A percentile compares a stretch with the other conserved stretches of the same genome.
phyloP scores from a whole-genome alignment of 2,888 invertebrate genomes.

The Eristalis tenax region DNA sequence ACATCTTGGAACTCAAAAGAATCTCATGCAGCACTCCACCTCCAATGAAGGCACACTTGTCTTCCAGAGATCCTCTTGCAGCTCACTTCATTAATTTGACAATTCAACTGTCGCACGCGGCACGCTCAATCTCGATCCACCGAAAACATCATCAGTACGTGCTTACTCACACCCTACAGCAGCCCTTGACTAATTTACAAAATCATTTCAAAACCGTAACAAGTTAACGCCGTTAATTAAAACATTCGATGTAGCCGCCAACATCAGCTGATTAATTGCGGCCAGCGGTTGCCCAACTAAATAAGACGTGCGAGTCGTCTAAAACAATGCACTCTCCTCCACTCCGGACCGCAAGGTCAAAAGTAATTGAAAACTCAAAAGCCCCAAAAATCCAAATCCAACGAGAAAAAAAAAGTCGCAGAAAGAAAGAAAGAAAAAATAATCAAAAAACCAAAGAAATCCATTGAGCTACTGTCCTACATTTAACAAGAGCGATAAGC shows the following conservation, averaged over 20 bases:
- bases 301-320: neutral
- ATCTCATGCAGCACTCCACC: neutral
- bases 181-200: conserved; percentile 39
- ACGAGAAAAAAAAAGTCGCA: neutral
- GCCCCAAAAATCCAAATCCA: neutral
- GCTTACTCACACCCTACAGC: neutral
- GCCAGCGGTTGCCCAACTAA: neutral
- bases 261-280: conserved; percentile 53
- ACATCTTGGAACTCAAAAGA: neutral
- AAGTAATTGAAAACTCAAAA: conserved; percentile 46
- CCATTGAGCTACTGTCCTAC: conserved; percentile 23
- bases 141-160: too few species aligned
- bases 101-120: conserved; percentile 5
- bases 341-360: conserved; percentile 37
- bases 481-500: conserved; percentile 40
- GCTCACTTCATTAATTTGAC: conserved; percentile 41
- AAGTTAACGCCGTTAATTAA: conserved; percentile 39
- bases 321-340: conserved; percentile 50
- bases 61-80: neutral
- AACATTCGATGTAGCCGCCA: conserved; percentile 43
- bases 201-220: conserved; percentile 41
- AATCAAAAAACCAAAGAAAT: neutral
- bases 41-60: conserved; percentile 15
- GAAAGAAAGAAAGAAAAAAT: neutral
- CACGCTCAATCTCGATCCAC: neutral